Conservation (phyloP, 2,888 invertebrate species). For the Lamproptera curius region DNA sequence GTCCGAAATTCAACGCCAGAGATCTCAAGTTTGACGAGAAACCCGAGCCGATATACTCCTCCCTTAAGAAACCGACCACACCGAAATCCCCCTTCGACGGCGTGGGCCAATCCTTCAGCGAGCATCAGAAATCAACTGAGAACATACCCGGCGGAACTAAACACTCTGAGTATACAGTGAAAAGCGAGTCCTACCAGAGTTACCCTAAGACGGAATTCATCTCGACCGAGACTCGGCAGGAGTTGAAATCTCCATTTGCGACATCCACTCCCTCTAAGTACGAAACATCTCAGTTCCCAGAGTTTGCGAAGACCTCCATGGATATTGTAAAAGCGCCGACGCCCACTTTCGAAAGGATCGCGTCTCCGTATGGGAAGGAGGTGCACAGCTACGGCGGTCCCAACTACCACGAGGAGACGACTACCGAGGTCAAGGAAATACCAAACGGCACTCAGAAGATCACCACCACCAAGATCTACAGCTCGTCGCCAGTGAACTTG, state of each 20-base stretch:
- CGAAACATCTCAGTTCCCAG: constrained; percentile 41
- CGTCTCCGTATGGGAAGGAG: constrained; percentile 66
- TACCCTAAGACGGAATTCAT: constrained; percentile 60
- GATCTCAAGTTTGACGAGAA: constrained; percentile 68
- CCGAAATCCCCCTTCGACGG: constrained; percentile 52
- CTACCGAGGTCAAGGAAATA: constrained; percentile 72
- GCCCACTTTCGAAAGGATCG: constrained; percentile 61
- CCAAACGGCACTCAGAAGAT: constrained; percentile 78
- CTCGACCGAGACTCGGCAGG: constrained; percentile 53
- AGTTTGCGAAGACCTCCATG: constrained; percentile 37
- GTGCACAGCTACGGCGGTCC: constrained; percentile 61
- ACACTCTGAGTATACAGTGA: constrained; percentile 59
- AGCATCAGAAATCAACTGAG: constrained; percentile 65
- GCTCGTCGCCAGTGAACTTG: constrained; percentile 74
- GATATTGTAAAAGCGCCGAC: constrained; percentile 62
- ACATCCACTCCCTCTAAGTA: constrained; percentile 61
- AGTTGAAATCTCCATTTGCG: constrained; percentile 58
- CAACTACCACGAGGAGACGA: constrained; percentile 69
- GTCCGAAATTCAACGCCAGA: constrained; percentile 72
- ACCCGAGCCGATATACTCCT: constrained; percentile 61
- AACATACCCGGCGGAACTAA: constrained; percentile 66
- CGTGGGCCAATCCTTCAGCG: constrained; percentile 59
- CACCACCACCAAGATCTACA: constrained; percentile 77
- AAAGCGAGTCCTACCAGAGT: constrained; percentile 64
- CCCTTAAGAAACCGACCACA: constrained; percentile 49